phyloP scores from a whole-genome alignment of 2,797 vertebrate genomes.

The Myotis planiceps region DNA sequence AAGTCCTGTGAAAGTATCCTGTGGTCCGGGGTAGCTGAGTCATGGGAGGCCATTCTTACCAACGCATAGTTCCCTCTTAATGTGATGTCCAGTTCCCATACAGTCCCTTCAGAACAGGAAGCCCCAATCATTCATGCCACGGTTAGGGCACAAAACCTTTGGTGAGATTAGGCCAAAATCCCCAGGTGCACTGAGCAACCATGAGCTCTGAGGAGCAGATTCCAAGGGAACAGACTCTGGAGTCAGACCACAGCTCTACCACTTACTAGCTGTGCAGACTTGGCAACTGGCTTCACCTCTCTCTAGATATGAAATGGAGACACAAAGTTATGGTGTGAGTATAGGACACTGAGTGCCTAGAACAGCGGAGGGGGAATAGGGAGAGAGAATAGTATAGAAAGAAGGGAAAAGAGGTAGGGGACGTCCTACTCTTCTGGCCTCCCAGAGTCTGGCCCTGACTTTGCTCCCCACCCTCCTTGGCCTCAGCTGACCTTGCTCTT shows the following conservation, averaged over 20 bases:
- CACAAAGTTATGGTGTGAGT: background rate
- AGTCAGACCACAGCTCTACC: background rate
- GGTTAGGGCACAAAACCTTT: background rate
- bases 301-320: background rate
- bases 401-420: background rate
- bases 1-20: background rate
- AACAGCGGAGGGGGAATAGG: background rate
- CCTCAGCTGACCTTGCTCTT: conserved; percentile 33
- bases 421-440: background rate
- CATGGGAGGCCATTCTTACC: background rate
- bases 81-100: no score
- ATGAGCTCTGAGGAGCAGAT: background rate
- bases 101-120: background rate
- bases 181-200: background rate
- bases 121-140: background rate
- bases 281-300: background rate
- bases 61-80: background rate
- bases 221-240: background rate
- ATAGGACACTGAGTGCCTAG: fast-evolving
- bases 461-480: background rate
- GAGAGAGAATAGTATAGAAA: background rate
- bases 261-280: background rate
- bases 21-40: background rate
- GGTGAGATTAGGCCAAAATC: background rate
- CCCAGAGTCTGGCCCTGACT: background rate